These are phyloP conservation scores for Eurois occulta DNA, from an alignment of 2,888 invertebrate genomes.

Conservation along the genomic window DNA sequence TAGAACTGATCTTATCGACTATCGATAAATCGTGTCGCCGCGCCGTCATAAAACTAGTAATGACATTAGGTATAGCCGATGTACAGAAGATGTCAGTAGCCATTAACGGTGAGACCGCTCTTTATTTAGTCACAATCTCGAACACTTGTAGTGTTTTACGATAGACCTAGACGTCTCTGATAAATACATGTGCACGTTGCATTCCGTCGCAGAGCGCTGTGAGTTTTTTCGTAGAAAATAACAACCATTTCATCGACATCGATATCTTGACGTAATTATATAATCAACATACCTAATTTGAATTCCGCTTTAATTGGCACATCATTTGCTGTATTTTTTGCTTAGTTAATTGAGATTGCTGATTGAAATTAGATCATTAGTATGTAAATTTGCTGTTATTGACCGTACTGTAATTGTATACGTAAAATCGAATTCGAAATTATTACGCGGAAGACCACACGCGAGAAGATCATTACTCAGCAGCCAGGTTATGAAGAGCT, in stretches of 20 bases:
- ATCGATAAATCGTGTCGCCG: slow-evolving; percentile 71
- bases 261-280: slow-evolving; percentile 74
- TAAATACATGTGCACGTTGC: slow-evolving; percentile 72
- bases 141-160: slow-evolving; percentile 76
- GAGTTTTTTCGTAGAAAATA: slow-evolving; percentile 71
- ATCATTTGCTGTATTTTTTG: slow-evolving; percentile 75
- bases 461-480: slow-evolving; percentile 78
- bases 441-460: slow-evolving; percentile 82
- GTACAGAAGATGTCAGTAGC: slow-evolving; percentile 82
- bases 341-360: slow-evolving; percentile 71
- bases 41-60: slow-evolving; percentile 76
- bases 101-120: slow-evolving; percentile 84
- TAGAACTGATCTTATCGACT: slow-evolving; percentile 67
- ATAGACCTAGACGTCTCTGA: slow-evolving; percentile 72
- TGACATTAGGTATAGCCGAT: slow-evolving; percentile 76
- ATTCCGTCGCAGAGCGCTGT: slow-evolving; percentile 67
- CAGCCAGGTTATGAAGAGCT: slow-evolving; percentile 73
- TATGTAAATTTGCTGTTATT: slow-evolving; percentile 75
- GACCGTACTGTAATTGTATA: slow-evolving; percentile 73
- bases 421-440: slow-evolving; percentile 75
- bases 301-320: slow-evolving; percentile 77
- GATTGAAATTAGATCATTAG: slow-evolving; percentile 78
- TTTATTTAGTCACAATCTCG: slow-evolving; percentile 82
- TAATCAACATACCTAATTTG: slow-evolving; percentile 77
- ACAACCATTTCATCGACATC: slow-evolving; percentile 75